Conservation (phyloP, 1,140 invertebrate genomes). For the Popillia japonica region DNA sequence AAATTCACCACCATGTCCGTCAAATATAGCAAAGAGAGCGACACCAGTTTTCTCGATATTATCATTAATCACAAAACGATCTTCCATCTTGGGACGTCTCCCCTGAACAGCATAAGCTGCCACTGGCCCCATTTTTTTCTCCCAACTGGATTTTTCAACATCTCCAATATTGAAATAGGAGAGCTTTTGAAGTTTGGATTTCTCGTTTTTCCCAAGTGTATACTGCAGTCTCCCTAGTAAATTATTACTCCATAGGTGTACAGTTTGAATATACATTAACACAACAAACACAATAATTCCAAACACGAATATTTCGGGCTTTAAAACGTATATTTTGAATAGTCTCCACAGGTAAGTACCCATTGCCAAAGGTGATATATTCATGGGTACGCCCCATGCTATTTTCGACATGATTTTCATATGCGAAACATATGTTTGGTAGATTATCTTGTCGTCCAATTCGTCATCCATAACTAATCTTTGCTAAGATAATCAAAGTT, state of each 20-base stretch:
- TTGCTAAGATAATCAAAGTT: neutral
- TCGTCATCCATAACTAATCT: constrained; percentile 81
- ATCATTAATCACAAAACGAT: constrained; percentile 84
- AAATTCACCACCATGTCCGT: constrained; percentile 95
- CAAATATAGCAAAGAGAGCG: constrained; percentile 90
- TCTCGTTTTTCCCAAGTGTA: constrained; percentile 68
- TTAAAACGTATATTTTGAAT: constrained; percentile 75
- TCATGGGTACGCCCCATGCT: constrained; percentile 74
- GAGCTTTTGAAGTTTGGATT: constrained; percentile 63
- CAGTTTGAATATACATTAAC: constrained; percentile 79
- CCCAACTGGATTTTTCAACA: constrained; percentile 77
- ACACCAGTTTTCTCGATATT: constrained; percentile 79
- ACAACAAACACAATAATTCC: constrained; percentile 72
- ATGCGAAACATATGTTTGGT: constrained; percentile 83
- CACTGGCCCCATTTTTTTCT: constrained; percentile 75
- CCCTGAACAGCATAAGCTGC: constrained; percentile 91
- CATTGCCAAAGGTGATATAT: constrained; percentile 65
- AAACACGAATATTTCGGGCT: constrained; percentile 76
- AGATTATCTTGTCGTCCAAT: constrained; percentile 84
- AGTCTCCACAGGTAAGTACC: constrained; percentile 75
- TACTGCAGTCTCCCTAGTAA: constrained; percentile 77
- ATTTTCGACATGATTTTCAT: constrained; percentile 84
- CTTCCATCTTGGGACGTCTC: constrained; percentile 89
- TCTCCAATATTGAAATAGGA: constrained; percentile 64
- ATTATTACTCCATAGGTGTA: constrained; percentile 80